phyloP scores from a whole-genome alignment of 2,888 invertebrate genomes.

The Sinelater perroti region DNA sequence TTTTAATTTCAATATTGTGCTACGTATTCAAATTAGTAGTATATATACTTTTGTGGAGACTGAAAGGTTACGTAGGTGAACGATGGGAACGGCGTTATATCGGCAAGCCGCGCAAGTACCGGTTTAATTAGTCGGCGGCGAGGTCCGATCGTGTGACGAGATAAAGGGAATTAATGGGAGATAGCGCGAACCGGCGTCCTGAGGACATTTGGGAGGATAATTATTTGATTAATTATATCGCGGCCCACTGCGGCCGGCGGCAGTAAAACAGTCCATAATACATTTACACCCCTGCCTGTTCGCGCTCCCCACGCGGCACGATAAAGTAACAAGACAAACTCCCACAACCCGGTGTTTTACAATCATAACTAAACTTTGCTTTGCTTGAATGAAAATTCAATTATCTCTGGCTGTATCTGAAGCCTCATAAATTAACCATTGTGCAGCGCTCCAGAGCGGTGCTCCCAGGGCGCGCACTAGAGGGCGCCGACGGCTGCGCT shows the following conservation, averaged over 20 bases:
- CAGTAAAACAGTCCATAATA: conserved; percentile 22
- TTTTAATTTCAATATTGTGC: too few species aligned
- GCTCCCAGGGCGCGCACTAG: conserved; percentile 25
- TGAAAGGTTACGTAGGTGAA: too few species aligned
- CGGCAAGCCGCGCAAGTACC: too few species aligned
- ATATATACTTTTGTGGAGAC: too few species aligned
- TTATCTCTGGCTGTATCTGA: conserved; percentile 45
- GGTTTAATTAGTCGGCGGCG: too few species aligned
- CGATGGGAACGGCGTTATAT: too few species aligned
- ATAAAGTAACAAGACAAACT: conserved; percentile 39
- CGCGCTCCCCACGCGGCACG: conserved; percentile 32
- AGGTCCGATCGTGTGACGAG: too few species aligned
- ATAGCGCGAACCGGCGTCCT: not conserved
- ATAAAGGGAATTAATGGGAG: conserved; percentile 10
- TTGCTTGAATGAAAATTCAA: conserved; percentile 45
- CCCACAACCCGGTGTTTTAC: conserved; percentile 39
- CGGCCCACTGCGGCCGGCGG: conserved; percentile 15
- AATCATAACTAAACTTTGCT: conserved; percentile 40
- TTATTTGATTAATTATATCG: conserved; percentile 30
- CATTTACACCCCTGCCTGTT: conserved; percentile 34
- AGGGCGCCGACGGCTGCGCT: conserved; percentile 10
- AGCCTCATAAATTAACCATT: conserved; percentile 46
- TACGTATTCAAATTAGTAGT: too few species aligned
- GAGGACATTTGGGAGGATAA: conserved; percentile 23
- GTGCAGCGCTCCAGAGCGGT: conserved; percentile 30